Conservation (phyloP, 1,140 invertebrate genomes). For the Caenorhabditis latens region DNA sequence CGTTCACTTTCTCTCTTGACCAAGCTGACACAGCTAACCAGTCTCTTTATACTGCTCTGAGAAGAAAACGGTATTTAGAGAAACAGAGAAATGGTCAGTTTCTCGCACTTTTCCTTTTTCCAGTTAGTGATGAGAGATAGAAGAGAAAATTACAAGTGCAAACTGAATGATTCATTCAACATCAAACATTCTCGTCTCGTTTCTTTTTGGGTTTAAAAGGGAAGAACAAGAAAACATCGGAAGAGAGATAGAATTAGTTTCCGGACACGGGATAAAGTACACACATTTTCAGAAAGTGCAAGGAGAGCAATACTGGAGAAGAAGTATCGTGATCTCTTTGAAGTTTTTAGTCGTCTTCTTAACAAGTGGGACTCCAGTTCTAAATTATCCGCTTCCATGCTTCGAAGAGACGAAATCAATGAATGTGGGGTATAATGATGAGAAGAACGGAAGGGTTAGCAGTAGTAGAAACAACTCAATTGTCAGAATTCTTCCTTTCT, state of each 20-base stretch:
- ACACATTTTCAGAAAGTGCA: neutral
- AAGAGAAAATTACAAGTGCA: conserved; percentile 29
- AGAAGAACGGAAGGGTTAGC: conserved; percentile 18
- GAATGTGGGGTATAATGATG: conserved; percentile 4
- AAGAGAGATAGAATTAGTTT: conserved; percentile 7
- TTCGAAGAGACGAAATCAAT: neutral
- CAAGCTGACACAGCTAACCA: conserved; percentile 2
- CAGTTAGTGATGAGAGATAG: too few species aligned
- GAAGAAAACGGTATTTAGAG: neutral
- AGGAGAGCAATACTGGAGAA: too few species aligned
- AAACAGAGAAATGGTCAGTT: conserved; percentile 37
- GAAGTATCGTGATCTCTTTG: too few species aligned
- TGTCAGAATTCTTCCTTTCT: conserved; percentile 21
- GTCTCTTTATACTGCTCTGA: neutral
- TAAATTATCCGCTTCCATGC: neutral
- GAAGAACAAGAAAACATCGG: neutral
- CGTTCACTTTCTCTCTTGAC: neutral
- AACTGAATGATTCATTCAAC: conserved; percentile 47
- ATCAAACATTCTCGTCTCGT: conserved; percentile 42
- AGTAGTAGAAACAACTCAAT: conserved; percentile 45
- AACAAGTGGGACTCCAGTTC: neutral
- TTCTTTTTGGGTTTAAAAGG: neutral
- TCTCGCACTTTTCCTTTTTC: neutral
- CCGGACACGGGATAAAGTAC: neutral
- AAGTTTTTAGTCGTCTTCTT: too few species aligned